Conservation (phyloP, 2,113 vertebrate species). For the Chamaea fasciata region DNA sequence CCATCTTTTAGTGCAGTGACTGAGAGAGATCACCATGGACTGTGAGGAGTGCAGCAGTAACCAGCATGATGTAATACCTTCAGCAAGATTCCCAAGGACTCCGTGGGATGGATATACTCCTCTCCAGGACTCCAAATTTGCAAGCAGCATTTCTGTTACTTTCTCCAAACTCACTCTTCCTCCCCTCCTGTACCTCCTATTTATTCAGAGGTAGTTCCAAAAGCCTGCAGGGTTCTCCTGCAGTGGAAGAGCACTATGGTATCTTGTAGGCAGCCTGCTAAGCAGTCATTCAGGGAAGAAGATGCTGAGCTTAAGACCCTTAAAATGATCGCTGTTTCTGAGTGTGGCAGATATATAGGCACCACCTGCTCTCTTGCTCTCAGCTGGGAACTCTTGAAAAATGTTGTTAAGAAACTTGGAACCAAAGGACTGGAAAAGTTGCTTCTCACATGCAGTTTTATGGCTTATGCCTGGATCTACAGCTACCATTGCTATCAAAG, state of each 20-base stretch:
- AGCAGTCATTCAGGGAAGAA: background rate
- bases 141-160: background rate
- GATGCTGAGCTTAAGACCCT: background rate
- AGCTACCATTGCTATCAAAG: background rate
- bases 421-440: background rate
- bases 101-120: too few relatives aligned
- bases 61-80: accelerated
- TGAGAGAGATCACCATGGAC: background rate
- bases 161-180: background rate
- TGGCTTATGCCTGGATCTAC: background rate
- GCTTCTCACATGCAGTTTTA: background rate
- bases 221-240: background rate
- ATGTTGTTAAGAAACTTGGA: background rate
- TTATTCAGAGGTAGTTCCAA: background rate
- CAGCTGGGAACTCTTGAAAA: background rate
- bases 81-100: background rate
- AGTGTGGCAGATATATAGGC: background rate
- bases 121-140: background rate
- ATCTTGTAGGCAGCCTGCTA: background rate
- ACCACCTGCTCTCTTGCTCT: background rate
- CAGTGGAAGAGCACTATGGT: background rate
- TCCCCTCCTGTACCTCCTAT: background rate
- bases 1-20: background rate
- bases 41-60: background rate
- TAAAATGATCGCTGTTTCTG: background rate